A percentile compares a stretch with the other conserved stretches of the same genome.
phyloP scores from a whole-genome alignment of 1,140 invertebrate genomes.

The Sycophaga agraensis region DNA sequence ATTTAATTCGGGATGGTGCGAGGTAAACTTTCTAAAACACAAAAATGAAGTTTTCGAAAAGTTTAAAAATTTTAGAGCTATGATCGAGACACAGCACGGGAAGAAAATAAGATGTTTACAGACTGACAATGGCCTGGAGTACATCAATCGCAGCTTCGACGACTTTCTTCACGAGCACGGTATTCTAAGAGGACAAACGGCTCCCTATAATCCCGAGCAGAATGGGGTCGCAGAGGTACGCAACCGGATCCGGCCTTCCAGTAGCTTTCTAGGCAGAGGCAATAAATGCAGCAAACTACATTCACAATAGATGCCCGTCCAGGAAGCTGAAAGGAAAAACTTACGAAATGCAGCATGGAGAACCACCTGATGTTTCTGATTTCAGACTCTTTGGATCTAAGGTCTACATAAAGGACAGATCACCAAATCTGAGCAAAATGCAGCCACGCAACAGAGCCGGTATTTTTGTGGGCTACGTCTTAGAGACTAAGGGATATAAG shows the following conservation, averaged over 20 bases:
- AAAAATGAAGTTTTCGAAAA: neutral
- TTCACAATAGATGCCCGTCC: neutral
- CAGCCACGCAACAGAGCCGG: constrained; percentile 25
- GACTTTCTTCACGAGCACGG: constrained; percentile 28
- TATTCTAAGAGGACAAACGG: constrained; percentile 40
- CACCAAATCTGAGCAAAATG: constrained; percentile 15
- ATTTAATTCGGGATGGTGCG: constrained; percentile 30
- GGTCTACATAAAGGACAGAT: constrained; percentile 20
- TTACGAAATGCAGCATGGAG: neutral
- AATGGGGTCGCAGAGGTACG: constrained; percentile 45
- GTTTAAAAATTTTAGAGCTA: neutral
- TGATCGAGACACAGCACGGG: neutral
- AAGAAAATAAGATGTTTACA: neutral
- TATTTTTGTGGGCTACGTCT: constrained; percentile 30
- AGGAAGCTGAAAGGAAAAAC: neutral
- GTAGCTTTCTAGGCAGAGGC: neutral
- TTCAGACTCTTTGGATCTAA: constrained; percentile 26
- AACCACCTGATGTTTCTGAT: constrained; percentile 2
- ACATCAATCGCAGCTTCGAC: neutral
- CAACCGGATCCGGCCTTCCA: neutral
- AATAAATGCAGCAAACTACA: neutral
- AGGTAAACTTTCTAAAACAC: neutral
- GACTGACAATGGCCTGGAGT: neutral
- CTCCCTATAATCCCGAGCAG: constrained; percentile 42
- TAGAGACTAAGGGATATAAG: constrained; percentile 26